These are phyloP conservation scores for Andricus quercusramuli DNA, from an alignment of 2,888 invertebrate species.

Conservation along the genomic window DNA sequence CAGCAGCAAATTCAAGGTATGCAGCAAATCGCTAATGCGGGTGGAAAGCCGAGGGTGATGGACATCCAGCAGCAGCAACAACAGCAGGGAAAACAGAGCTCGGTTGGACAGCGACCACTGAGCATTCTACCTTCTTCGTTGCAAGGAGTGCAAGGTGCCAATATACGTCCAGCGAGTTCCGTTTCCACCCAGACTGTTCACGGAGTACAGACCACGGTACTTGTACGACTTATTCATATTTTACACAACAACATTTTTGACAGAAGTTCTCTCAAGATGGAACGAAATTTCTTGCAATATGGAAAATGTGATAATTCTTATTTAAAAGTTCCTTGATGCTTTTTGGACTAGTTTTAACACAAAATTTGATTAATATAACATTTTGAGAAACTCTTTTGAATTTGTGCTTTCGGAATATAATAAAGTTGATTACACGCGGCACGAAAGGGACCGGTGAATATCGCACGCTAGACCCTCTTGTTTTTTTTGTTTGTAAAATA, in stretches of 20 bases:
- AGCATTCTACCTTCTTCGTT: constrained; percentile 83
- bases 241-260: background rate
- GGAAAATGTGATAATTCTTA: too few species aligned
- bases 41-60: constrained; percentile 74
- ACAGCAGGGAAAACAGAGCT: constrained; percentile 68
- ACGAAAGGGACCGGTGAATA: constrained; percentile 4
- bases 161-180: constrained; percentile 88
- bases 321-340: too few species aligned
- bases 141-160: constrained; percentile 80
- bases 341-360: background rate
- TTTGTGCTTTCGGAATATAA: background rate
- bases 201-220: constrained; percentile 76
- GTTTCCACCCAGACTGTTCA: constrained; percentile 90
- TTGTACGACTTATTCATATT: constrained; percentile 70
- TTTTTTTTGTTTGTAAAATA: constrained; percentile 48
- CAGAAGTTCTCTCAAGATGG: background rate
- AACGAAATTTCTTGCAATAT: background rate
- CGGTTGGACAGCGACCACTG: constrained; percentile 72
- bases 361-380: background rate
- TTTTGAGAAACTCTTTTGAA: background rate
- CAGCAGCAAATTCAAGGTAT: constrained; percentile 78
- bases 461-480: constrained; percentile 14
- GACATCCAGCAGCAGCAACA: constrained; percentile 79
- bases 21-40: constrained; percentile 76
- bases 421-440: constrained; percentile 21